Conservation (phyloP, 2,797 vertebrate genomes). For the Chlorospingus flavigularis region DNA sequence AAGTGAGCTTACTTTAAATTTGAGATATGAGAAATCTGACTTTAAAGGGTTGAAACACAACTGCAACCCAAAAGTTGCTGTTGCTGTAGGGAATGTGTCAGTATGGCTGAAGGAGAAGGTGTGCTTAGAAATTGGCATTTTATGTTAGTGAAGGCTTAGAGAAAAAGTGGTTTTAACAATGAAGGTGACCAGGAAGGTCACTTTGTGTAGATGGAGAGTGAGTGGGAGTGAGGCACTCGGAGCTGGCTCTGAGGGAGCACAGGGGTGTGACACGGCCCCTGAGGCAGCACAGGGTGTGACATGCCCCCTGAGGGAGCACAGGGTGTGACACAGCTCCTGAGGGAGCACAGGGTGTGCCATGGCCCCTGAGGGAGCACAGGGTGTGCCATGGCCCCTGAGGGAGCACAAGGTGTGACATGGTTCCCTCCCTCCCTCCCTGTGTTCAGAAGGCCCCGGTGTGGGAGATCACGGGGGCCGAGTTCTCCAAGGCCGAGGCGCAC, state of each 20-base stretch:
- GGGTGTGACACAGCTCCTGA: too few relatives aligned
- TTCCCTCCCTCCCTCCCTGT: neutral
- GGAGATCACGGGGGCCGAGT: slow-evolving; percentile 98
- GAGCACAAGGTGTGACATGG: too few relatives aligned
- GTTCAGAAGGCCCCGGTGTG: slow-evolving; percentile 90
- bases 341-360: too few relatives aligned
- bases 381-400: too few relatives aligned
- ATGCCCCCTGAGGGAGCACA: too few relatives aligned
- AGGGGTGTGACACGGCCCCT: too few relatives aligned
- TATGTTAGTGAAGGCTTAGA: neutral
- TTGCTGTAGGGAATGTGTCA: neutral
- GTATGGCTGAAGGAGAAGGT: neutral
- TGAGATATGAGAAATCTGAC: neutral
- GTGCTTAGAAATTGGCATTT: neutral
- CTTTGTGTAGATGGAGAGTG: rapidly evolving
- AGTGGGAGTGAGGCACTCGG: rapidly evolving
- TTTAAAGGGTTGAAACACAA: neutral
- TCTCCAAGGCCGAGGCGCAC: slow-evolving; percentile 95
- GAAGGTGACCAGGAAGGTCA: neutral
- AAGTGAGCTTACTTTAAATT: slow-evolving; percentile 3
- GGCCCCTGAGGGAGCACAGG: too few relatives aligned
- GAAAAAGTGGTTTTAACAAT: neutral
- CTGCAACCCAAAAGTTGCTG: neutral
- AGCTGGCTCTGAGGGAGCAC: neutral
- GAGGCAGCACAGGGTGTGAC: too few relatives aligned